Conservation (phyloP, 2,797 vertebrate species). For the Mormyrops attenuatus region DNA sequence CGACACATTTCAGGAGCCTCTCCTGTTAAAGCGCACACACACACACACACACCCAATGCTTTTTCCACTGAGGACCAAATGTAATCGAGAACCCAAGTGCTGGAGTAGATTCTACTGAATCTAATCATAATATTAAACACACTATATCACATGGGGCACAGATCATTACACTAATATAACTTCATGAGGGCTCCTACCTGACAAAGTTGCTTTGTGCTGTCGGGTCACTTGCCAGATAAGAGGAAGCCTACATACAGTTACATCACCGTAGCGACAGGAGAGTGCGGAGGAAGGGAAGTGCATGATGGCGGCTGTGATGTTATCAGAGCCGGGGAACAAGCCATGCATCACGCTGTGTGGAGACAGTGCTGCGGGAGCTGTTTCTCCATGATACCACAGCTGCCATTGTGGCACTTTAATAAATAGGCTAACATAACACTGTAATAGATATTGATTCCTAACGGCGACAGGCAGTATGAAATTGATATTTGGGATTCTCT, state of each 20-base stretch:
- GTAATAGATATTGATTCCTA: constrained; percentile 21
- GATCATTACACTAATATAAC: neutral
- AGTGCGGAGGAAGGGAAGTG: neutral
- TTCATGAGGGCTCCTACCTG: neutral
- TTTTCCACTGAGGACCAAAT: neutral
- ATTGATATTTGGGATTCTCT: neutral
- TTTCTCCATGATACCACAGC: neutral
- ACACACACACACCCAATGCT: neutral
- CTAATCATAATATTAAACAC: neutral
- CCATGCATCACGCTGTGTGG: constrained; percentile 16
- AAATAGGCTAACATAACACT: neutral
- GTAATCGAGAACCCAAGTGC: neutral
- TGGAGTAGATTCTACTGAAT: neutral
- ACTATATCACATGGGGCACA: neutral
- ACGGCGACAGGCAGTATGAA: neutral
- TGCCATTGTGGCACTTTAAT: constrained; percentile 4
- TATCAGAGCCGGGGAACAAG: neutral
- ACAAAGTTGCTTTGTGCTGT: neutral
- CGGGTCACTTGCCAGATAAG: constrained; percentile 1
- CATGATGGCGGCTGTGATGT: constrained; percentile 10
- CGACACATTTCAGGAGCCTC: neutral
- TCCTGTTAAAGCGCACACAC: neutral
- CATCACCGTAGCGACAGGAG: constrained; percentile 2
- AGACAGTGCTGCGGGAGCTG: neutral
- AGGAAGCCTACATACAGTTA: neutral